phyloP scores from a whole-genome alignment of 2,113 vertebrate species.

The Sander vitreus region DNA sequence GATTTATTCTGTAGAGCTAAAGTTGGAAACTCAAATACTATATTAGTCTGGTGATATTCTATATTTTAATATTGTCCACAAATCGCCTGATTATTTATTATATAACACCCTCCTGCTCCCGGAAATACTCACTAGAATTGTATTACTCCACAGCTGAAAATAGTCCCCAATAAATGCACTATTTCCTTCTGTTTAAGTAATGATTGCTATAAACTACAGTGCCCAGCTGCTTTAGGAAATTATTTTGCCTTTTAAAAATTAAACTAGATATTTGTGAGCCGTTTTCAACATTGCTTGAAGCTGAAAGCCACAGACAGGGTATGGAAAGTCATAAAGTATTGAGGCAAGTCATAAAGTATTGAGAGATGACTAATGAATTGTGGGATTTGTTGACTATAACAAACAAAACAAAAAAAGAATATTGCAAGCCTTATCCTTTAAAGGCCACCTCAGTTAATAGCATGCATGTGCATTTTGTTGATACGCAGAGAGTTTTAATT shows the following conservation, averaged over 20 bases:
- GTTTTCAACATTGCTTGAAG: neutral
- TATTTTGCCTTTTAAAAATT: neutral
- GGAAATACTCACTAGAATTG: neutral
- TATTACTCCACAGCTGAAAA: neutral
- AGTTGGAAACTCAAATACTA: conserved; percentile 12
- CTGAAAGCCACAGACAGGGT: neutral
- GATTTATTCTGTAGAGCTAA: neutral
- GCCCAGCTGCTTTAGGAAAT: neutral
- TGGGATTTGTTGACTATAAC: neutral
- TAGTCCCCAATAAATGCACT: neutral
- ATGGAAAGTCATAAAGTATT: neutral
- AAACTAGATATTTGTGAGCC: neutral
- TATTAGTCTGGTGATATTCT: neutral
- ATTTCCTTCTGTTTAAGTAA: neutral
- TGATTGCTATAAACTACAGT: neutral
- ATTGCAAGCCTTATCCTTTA: neutral
- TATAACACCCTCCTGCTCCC: neutral
- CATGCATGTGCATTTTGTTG: neutral
- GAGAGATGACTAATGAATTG: neutral
- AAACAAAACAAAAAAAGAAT: neutral
- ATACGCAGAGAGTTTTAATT: neutral
- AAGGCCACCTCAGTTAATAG: conserved; percentile 14
- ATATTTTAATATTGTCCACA: neutral
- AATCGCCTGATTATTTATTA: neutral
- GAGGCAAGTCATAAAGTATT: neutral